Evolutionary conservation across 2,113 vertebrate genomes (phyloP), one percentile per base, ranked within the genome.

Genomic region (Perccottus glenii): DNA sequence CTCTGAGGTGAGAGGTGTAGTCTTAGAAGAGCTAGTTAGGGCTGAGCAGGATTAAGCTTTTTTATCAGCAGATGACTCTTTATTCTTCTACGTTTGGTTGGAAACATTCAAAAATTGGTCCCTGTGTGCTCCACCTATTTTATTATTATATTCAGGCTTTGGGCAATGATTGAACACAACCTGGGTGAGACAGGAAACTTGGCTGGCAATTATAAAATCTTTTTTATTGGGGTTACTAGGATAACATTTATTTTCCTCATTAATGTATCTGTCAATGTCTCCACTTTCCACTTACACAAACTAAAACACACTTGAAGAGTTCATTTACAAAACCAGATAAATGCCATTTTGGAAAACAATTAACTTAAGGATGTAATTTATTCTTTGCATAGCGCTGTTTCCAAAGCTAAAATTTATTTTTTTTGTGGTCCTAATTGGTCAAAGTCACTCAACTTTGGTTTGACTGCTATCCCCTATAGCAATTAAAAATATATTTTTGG

Each of bases 61-160:
- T 74, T 71, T 80, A 84, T 72, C 78, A 87, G 70, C 68, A 86
- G 76, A 85, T 81, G 76, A 85, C 81, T 82, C 79, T 69, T 73
- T 70, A 64, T 84, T 81, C 59, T 73, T 57, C 77, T 43, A 59
- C 14, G 69, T 82, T 78, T 70, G 73, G 64, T 81, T 75, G 70
- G 58, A 78, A 65, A 82, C 70, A 78, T 58, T 75, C 66, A 72
- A 84, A 87, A 89, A 90, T 88, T 89, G 86, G 89, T 90, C 89
- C 89, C 89, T 84, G 56, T 73, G 87, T 83, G 88, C 77, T 80
- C 8, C 59, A 70, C 77, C 50, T 65, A 70, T 67, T 75, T 70
- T 60, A 35, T 67, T 78, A 70, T 82, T 87, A 36, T 68, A 67
- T 62, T 58, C 8, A 77, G 4, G 82, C 84, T 84, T 35, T 5